phyloP scores from a whole-genome alignment of 2,797 vertebrate species.

The Acestrorhynchus altus region DNA sequence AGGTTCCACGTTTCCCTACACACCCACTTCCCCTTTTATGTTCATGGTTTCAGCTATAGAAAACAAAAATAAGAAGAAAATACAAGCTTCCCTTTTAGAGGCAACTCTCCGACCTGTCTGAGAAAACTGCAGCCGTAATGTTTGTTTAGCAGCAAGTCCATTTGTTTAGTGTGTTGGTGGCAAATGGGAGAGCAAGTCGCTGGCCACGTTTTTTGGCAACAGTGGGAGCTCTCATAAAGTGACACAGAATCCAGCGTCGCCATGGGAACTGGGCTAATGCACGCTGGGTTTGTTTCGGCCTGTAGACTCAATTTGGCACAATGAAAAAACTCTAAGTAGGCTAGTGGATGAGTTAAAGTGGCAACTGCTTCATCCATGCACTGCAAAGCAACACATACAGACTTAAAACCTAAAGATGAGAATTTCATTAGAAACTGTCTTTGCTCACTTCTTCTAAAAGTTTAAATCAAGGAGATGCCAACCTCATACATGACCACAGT shows the following conservation, averaged over 20 bases:
- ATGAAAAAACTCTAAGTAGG: slow-evolving; percentile 19
- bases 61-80: background rate
- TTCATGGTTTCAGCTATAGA: slow-evolving; percentile 24
- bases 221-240: slow-evolving; percentile 35
- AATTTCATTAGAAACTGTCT: background rate
- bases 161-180: slow-evolving; percentile 37
- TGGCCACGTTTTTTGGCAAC: slow-evolving; percentile 44
- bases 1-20: slow-evolving; percentile 33
- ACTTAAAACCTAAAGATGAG: background rate
- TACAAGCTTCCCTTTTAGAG: slow-evolving; percentile 2
- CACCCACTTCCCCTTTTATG: slow-evolving; percentile 36
- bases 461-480: too few species aligned
- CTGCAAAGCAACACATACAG: background rate
- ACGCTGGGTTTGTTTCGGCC: slow-evolving; percentile 48
- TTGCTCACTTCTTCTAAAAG: background rate
- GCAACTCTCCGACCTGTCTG: background rate
- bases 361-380: slow-evolving; percentile 10
- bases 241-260: slow-evolving; percentile 48
- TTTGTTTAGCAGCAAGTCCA: slow-evolving; percentile 50
- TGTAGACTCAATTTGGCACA: slow-evolving; percentile 49
- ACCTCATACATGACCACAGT: too few species aligned
- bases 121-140: slow-evolving; percentile 10
- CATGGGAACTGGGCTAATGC: slow-evolving; percentile 53
- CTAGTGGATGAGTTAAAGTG: slow-evolving; percentile 23
- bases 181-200: slow-evolving; percentile 42